A percentile compares a stretch with the other conserved stretches of the same genome.
These are phyloP conservation scores for Oceanites oceanicus DNA, from an alignment of 2,113 vertebrate genomes.

Conservation along the genomic window DNA sequence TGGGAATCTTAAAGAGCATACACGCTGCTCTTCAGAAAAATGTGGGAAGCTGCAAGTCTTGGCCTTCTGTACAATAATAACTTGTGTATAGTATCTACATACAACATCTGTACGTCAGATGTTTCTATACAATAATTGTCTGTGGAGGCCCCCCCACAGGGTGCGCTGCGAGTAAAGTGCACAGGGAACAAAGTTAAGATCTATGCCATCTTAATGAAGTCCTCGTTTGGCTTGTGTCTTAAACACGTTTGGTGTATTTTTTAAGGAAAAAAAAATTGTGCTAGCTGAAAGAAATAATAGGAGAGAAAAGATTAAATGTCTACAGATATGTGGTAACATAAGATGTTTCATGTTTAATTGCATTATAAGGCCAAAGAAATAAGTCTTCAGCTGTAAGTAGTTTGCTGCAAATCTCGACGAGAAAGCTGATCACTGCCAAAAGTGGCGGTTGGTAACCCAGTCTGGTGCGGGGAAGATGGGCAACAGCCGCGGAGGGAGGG, in stretches of 20 bases:
- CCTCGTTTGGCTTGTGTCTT: background rate
- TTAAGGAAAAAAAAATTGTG: background rate
- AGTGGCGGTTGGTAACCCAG: background rate
- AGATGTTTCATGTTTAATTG: background rate
- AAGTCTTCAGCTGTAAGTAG: background rate
- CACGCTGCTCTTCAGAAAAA: background rate
- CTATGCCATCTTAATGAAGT: background rate
- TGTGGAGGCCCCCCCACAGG: background rate
- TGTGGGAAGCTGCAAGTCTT: background rate
- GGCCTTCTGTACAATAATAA: background rate
- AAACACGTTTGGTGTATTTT: background rate
- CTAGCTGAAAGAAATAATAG: background rate
- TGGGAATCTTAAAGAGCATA: background rate
- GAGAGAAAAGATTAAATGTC: background rate
- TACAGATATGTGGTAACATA: background rate
- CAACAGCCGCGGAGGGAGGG: background rate
- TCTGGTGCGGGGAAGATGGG: background rate
- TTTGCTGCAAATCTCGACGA: background rate
- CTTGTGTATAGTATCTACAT: accelerated
- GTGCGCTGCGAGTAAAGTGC: background rate
- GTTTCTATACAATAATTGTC: accelerated
- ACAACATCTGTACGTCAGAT: accelerated
- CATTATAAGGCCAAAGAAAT: background rate
- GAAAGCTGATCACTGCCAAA: background rate
- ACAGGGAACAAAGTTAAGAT: background rate